Evolutionary conservation across 2,888 invertebrate genomes (phyloP).

Genomic region (Ypsolopha scabrella): DNA sequence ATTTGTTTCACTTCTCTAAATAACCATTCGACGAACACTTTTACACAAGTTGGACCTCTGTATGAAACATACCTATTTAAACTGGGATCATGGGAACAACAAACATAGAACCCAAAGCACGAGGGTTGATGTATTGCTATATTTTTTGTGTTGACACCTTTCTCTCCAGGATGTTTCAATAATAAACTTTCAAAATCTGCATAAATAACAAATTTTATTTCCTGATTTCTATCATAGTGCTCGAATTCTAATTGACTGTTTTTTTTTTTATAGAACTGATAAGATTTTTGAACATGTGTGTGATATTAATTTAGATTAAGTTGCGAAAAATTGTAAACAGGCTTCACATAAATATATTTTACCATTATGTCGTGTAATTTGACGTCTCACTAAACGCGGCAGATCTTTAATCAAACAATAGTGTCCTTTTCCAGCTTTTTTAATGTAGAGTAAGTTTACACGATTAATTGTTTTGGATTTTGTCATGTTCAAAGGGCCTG

Average conservation of each 20-base stretch:
- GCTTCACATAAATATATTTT: neutral
- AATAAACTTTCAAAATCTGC: neutral
- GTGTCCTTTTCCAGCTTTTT: too few relatives aligned
- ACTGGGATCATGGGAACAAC: constrained; percentile 2
- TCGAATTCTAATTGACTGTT: neutral
- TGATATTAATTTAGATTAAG: neutral
- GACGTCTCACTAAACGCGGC: neutral
- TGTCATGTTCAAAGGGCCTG: too few relatives aligned
- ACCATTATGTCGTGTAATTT: neutral
- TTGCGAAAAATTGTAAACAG: neutral
- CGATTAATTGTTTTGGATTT: too few relatives aligned
- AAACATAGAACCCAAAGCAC: constrained; percentile 5
- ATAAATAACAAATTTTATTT: neutral
- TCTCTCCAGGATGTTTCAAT: neutral
- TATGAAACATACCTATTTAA: constrained; percentile 7
- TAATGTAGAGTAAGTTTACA: too few relatives aligned
- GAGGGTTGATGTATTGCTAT: neutral
- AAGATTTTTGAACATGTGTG: neutral
- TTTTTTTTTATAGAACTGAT: neutral
- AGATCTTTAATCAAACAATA: too few relatives aligned
- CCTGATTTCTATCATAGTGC: neutral
- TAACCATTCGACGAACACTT: neutral
- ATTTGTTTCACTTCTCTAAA: neutral
- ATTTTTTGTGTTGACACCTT: neutral
- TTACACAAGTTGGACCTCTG: constrained; percentile 5